Evolutionary conservation across 2,888 invertebrate species (phyloP), one percentile per base, ranked within the genome.

Genomic region (Helleia helle): DNA sequence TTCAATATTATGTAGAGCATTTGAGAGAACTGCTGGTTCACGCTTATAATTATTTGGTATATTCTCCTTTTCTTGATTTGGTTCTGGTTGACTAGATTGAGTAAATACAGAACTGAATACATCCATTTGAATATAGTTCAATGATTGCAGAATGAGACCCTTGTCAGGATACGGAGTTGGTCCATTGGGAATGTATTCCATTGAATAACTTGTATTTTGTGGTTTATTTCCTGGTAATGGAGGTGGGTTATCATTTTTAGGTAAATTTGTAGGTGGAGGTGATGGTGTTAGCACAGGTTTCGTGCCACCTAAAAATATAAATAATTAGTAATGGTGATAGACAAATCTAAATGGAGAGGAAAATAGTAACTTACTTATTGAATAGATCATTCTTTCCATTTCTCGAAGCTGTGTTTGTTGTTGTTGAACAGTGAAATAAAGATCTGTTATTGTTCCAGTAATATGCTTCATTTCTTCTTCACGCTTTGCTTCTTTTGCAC

Each of bases 341-440:
- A 18, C 4, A 18, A 18, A 18, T 18, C 18, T 22, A 2, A 22
- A 8, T 22, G 8, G 2, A 22, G 13, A 8, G 4, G 8, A 6
- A 15, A 11, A 9, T n/a, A n/a, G n/a, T n/a, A 26, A 18, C 62
- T 48, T 60, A 80, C 83, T 63, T 55, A 74, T 48, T 34, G 73
- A 61, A 42, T 71, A 61, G 42, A 84, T 62, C 11, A 75, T 55
- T 50, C 91, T 86, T 44, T 89, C 87, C 66, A 97, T 84, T 79
- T 95, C 93, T 51, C 89, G 80, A 8, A 97, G 88, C 66, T 95
- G 92, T 18, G 92, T 89, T 53, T 92, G 90, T 65, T 96, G 95
- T 50, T 89, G 87, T 64, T 92, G 90, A 6, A 92, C 86, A 43
- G 90, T 88, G 52, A 93, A 89, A 57, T 89, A 90, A 29, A 96